Evolutionary conservation across 2,888 invertebrate genomes (phyloP).

Genomic region (Tolmerus cingulatus): DNA sequence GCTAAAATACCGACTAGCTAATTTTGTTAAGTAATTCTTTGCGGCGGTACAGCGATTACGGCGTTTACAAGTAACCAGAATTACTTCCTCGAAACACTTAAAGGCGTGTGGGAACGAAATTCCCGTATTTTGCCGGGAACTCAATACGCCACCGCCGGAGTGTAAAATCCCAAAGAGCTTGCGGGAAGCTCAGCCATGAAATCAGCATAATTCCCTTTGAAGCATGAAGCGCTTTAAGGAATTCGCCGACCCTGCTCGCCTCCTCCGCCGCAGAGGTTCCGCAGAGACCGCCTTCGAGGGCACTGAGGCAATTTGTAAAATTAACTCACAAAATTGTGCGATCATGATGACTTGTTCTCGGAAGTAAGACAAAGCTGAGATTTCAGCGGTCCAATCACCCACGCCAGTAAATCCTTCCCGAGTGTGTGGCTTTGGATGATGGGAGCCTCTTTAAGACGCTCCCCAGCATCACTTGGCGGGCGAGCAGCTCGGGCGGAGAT

Average conservation of each 20-base stretch:
- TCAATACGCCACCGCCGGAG: background rate
- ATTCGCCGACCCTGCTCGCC: background rate
- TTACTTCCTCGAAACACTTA: background rate
- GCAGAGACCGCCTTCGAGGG: background rate
- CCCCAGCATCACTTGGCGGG: background rate
- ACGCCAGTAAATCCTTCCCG: background rate
- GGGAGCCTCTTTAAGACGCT: background rate
- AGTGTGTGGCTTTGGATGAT: background rate
- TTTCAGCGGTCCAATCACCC: background rate
- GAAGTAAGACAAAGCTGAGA: background rate
- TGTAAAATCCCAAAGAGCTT: constrained; percentile 4
- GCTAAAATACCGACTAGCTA: background rate
- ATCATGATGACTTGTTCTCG: background rate
- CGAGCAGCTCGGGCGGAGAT: background rate
- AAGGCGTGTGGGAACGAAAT: background rate
- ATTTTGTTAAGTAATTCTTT: background rate
- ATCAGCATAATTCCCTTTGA: constrained; percentile 4
- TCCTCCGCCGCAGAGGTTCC: background rate
- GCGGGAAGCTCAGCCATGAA: constrained; percentile 1
- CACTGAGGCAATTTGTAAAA: background rate
- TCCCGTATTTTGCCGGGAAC: background rate
- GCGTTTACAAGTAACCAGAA: background rate
- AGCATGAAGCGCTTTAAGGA: constrained; percentile 6
- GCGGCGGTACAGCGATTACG: background rate
- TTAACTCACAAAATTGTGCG: constrained; percentile 15